These are phyloP conservation scores for Folsomia manolachei DNA, from an alignment of 2,888 invertebrate species.

Conservation along the genomic window DNA sequence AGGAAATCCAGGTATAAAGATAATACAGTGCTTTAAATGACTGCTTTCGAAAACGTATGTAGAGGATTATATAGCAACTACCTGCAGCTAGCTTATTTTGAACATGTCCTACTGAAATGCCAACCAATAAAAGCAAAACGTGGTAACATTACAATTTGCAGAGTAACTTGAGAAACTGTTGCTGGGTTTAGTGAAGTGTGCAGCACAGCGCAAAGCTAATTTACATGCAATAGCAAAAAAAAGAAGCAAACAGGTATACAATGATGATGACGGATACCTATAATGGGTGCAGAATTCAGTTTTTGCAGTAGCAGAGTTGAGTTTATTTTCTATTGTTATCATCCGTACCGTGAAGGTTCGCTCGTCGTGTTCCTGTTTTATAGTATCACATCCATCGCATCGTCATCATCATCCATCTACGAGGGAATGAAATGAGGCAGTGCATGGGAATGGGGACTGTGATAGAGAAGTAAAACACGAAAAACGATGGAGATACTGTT, in stretches of 20 bases:
- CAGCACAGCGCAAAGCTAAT: background rate
- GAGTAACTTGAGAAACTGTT: no score
- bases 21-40: no score
- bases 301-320: background rate
- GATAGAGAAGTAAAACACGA: conserved; percentile 10
- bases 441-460: no score
- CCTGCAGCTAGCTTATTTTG: background rate
- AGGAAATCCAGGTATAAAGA: conserved; percentile 1
- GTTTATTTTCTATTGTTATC: conserved; percentile 18
- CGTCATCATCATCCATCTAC: background rate
- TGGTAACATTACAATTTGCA: background rate
- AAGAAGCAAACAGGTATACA: background rate
- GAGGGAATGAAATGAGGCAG: no score
- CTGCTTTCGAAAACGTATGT: no score
- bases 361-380: no score
- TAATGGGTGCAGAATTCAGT: conserved; percentile 1
- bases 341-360: no score
- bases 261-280: background rate
- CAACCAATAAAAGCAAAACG: background rate
- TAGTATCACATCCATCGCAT: no score
- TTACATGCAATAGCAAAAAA: no score
- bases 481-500: conserved; percentile 10
- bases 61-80: background rate
- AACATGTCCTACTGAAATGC: background rate
- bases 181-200: background rate